Percentiles rank a stretch among this genome's conserved stretches.
Evolutionary conservation across 2,797 vertebrate genomes (phyloP).

Genomic region (Acipenser ruthenus): DNA sequence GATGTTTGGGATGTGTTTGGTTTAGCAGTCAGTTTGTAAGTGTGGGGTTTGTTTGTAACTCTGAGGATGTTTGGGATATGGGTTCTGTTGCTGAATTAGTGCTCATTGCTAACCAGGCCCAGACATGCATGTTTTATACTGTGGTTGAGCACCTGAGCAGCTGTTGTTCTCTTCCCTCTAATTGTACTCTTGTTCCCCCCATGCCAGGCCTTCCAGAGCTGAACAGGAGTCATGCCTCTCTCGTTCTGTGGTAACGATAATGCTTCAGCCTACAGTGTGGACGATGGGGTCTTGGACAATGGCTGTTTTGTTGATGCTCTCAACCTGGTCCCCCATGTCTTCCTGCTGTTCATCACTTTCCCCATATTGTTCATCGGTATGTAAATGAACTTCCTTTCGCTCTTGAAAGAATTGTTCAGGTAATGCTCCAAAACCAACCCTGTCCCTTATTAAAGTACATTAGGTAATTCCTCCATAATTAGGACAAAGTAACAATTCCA

Average conservation of each 20-base stretch:
- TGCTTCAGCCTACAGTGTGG: constrained; percentile 71
- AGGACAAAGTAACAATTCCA: not conserved
- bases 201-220: constrained; percentile 27
- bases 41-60: no score
- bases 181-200: not conserved
- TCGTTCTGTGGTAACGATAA: constrained; percentile 82
- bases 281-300: constrained; percentile 71
- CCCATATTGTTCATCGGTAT: constrained; percentile 96
- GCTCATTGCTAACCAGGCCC: not conserved
- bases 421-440: not conserved
- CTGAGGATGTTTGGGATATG: constrained; percentile 8
- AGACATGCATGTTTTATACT: no score
- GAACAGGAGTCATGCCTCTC: constrained; percentile 58
- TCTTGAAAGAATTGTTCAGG: not conserved
- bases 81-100: not conserved
- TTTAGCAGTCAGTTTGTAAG: no score
- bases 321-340: constrained; percentile 94
- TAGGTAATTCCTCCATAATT: no score
- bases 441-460: no score
- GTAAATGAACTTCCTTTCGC: constrained; percentile 29
- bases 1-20: constrained; percentile 13
- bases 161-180: no score
- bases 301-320: constrained; percentile 94
- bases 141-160: no score
- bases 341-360: constrained; percentile 95